Base-by-base conservation (phyloP, 2,888 invertebrate species). In the Epinotia ramella region DNA sequence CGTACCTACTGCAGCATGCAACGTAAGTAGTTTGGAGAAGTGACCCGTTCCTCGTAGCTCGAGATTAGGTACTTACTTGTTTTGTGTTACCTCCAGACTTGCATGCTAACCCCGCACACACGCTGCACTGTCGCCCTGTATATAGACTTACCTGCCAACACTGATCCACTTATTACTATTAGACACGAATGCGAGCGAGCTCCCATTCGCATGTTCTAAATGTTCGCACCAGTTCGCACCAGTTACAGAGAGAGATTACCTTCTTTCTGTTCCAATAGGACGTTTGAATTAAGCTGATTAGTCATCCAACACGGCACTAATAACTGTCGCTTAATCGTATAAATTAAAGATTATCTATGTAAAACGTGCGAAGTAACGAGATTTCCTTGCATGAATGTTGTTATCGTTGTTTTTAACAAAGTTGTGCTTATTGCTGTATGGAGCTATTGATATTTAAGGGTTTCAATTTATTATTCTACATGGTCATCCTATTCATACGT, bases 301-400 rank as follows among this genome's bases (percentile, higher is more conserved):
- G 60, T 60, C 49, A 67, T 53, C n/a, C 66, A 67, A 60, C 59
- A 73, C 60, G 62, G 67, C 73, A 73, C 73, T 62, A 53, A 18
- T 64, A 20, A 73, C 65, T 64, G 64, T 74, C 5, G 69, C 74
- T 71, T 75, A 18, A 33, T 68, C 56, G 24, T 67, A 40, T 12
- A 44, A 13, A 66, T 2, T 67, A 60, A 59, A 60, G 18, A 40
- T 12, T 62, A 60, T 53, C 28, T 67, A 57, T 76, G 67, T 72
- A 56, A 72, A 70, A 63, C 60, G 82, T 81, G 81, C 73, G 77
- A 88, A 88, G 88, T 92, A 93, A 94, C 94, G 94, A 94, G 94
- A 94, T 94, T 94, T 94, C 91, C 92, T 93, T 93, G 94, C 94
- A 94, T 94, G 93, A 92, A 92, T 91, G 88, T 91, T 89, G 84